A percentile compares a stretch with the other conserved stretches of the same genome.
phyloP scores from a whole-genome alignment of 2,113 vertebrate species.

The Atractosteus spatula region DNA sequence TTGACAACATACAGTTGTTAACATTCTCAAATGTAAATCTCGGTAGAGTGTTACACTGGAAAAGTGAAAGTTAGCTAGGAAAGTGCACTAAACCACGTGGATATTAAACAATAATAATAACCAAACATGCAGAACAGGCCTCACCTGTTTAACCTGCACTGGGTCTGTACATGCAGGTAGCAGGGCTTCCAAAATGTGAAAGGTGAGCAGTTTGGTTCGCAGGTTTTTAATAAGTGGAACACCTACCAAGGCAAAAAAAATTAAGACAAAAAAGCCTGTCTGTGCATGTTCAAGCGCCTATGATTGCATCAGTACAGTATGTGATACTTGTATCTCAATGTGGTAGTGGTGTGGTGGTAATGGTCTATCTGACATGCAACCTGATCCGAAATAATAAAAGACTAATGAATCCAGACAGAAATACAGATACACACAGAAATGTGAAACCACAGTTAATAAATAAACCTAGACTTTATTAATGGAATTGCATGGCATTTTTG shows the following conservation, averaged over 20 bases:
- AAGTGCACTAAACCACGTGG: background rate
- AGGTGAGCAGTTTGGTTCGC: slow-evolving; percentile 69
- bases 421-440: no score
- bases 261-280: background rate
- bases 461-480: no score
- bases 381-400: no score
- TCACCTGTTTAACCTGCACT: slow-evolving; percentile 62
- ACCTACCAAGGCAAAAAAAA: slow-evolving; percentile 31
- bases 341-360: background rate
- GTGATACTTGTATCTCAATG: background rate
- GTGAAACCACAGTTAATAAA: no score
- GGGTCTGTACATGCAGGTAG: slow-evolving; percentile 67
- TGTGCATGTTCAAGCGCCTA: no score
- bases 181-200: slow-evolving; percentile 69
- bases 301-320: no score
- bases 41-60: no score
- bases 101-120: background rate
- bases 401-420: no score
- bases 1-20: no score
- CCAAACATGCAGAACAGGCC: background rate
- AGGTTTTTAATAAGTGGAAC: slow-evolving; percentile 63
- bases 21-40: no score
- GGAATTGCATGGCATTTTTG: no score
- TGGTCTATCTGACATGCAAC: background rate
- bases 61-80: background rate